phyloP scores from a whole-genome alignment of 2,888 invertebrate species.

The Pseudococcus viburni region DNA sequence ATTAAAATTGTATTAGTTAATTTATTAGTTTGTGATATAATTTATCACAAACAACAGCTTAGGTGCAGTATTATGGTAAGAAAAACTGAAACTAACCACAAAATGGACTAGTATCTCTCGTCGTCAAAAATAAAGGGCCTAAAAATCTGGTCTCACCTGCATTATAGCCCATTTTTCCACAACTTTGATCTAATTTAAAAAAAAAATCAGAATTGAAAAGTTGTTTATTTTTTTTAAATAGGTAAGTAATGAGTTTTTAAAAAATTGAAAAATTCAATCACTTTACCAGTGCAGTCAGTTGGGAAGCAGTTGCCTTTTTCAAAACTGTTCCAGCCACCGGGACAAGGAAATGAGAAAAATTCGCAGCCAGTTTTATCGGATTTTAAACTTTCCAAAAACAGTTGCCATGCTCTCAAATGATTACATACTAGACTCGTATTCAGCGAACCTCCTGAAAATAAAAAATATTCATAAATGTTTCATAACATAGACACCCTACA shows the following conservation, averaged over 20 bases:
- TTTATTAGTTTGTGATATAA: not conserved
- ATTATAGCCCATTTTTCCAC: slow-evolving; percentile 70
- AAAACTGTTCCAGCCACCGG: slow-evolving; percentile 73
- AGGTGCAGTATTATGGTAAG: not conserved
- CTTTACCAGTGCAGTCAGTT: slow-evolving; percentile 68
- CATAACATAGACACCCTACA: no score
- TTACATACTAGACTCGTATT: slow-evolving; percentile 75
- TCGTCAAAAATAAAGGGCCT: slow-evolving; percentile 75
- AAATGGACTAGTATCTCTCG: slow-evolving; percentile 73
- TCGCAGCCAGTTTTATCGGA: slow-evolving; percentile 71
- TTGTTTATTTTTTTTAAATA: no score
- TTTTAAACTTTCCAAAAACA: slow-evolving; percentile 74
- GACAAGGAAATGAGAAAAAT: slow-evolving; percentile 75
- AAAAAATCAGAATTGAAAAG: no score
- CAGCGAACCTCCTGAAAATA: slow-evolving; percentile 72
- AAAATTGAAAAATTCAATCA: no score
- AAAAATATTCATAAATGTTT: not conserved
- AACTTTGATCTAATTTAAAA: slow-evolving; percentile 69
- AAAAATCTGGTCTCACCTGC: slow-evolving; percentile 72
- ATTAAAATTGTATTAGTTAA: slow-evolving; percentile 64
- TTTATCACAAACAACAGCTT: not conserved
- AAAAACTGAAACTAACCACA: slow-evolving; percentile 73
- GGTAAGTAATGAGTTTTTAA: not conserved
- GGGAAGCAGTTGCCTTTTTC: slow-evolving; percentile 75
- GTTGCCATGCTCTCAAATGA: slow-evolving; percentile 75